phyloP scores from a whole-genome alignment of 2,113 vertebrate genomes.

The Holacanthus passer region DNA sequence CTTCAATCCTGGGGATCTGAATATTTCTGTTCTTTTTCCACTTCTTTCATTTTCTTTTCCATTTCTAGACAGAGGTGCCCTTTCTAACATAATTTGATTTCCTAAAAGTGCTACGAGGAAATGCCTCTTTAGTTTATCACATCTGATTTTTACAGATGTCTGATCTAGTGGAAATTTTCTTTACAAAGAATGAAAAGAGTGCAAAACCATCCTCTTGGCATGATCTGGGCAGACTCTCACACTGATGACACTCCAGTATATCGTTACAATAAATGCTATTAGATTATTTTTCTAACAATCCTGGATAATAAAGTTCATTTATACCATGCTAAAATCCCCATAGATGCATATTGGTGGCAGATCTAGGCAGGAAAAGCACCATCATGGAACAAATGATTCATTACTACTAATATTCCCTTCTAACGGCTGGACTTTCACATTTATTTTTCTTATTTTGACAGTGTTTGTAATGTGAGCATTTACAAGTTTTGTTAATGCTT shows the following conservation, averaged over 20 bases:
- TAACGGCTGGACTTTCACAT: slow-evolving; percentile 23
- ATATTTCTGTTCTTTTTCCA: not conserved
- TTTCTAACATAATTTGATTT: not conserved
- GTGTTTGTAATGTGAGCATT: slow-evolving; percentile 18
- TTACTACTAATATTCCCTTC: slow-evolving; percentile 34
- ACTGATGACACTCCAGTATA: not conserved
- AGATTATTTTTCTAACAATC: not conserved
- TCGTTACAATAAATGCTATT: not conserved
- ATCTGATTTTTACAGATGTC: not conserved
- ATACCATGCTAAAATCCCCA: not conserved
- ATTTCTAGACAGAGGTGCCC: not conserved
- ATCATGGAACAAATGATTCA: slow-evolving; percentile 1
- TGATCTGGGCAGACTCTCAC: not conserved
- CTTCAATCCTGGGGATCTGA: slow-evolving; percentile 13
- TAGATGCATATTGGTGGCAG: not conserved
- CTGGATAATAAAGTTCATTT: slow-evolving; percentile 3
- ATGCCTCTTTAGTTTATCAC: not conserved
- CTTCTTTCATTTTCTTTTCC: no score
- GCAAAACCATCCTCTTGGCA: not conserved
- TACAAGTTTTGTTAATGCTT: slow-evolving; percentile 9
- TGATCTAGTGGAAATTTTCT: not conserved
- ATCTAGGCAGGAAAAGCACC: slow-evolving; percentile 15
- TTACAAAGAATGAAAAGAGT: slow-evolving; percentile 2
- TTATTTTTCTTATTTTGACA: slow-evolving; percentile 35
- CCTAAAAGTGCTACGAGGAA: not conserved